Conservation (phyloP, 2,888 invertebrate genomes). For the Cerastis rubricosa region DNA sequence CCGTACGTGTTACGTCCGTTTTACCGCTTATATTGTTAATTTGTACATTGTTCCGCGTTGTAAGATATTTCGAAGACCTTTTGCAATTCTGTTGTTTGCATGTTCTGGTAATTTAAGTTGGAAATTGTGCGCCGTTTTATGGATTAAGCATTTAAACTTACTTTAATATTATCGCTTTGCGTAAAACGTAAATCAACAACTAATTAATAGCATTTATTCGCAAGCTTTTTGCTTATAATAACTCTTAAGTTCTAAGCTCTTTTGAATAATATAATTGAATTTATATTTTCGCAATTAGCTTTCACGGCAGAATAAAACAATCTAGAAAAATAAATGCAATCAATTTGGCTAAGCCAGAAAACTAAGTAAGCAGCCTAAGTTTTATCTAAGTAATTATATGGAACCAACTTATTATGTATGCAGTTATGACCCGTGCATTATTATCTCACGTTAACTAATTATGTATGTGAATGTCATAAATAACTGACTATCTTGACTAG, state of each 20-base stretch:
- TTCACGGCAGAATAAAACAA: background rate
- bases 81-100: conserved; percentile 34
- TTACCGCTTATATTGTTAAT: conserved; percentile 61
- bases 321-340: conserved; percentile 19
- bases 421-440: background rate
- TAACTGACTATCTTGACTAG: no score
- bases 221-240: background rate
- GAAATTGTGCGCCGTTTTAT: conserved; percentile 13
- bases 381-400: no score
- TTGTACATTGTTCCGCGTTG: conserved; percentile 56
- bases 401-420: no score
- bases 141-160: background rate
- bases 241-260: no score
- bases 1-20: conserved; percentile 48
- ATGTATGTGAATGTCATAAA: no score
- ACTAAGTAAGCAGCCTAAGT: conserved; percentile 4
- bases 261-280: no score
- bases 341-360: background rate
- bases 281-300: no score
- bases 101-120: conserved; percentile 25
- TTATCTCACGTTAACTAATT: background rate
- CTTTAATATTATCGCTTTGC: background rate
- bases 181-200: conserved; percentile 5
- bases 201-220: background rate
- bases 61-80: conserved; percentile 51